Evolutionary conservation across 92 coral and sea anemone species (phyloP).

Genomic region (Siderastrea siderea): DNA sequence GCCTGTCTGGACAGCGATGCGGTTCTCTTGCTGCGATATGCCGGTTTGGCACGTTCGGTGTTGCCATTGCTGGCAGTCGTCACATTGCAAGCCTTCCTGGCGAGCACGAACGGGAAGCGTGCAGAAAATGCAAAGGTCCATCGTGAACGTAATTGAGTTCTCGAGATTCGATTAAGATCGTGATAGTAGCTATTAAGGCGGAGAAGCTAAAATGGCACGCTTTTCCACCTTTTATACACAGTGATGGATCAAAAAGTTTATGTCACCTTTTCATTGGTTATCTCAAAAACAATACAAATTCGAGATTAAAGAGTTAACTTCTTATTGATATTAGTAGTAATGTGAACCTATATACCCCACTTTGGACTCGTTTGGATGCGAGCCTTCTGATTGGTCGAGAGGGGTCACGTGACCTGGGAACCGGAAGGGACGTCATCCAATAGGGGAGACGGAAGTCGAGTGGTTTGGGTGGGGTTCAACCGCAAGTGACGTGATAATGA

Average conservation of each 20-base stretch:
- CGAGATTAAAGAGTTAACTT: no score
- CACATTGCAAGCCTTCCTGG: conserved; percentile 40
- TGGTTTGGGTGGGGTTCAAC: no score
- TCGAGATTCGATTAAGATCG: neutral
- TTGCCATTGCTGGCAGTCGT: conserved; percentile 22
- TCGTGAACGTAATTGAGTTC: neutral
- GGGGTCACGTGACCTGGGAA: no score
- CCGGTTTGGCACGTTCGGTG: conserved; percentile 34
- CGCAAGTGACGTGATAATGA: no score
- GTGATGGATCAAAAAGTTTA: neutral
- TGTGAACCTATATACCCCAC: no score
- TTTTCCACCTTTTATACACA: conserved; percentile 1
- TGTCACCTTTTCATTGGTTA: neutral
- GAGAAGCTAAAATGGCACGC: neutral
- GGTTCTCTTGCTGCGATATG: conserved; percentile 25
- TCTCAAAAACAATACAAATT: no score
- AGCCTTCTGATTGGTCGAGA: no score
- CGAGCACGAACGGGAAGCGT: conserved; percentile 9
- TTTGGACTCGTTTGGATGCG: no score
- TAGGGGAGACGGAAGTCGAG: no score
- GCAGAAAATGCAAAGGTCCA: conserved; percentile 21
- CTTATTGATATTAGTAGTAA: no score
- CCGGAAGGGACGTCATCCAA: no score
- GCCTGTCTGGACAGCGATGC: conserved; percentile 12
- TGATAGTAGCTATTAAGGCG: neutral